Conservation (phyloP, 2,797 vertebrate species). For the Clarias pachynema region DNA sequence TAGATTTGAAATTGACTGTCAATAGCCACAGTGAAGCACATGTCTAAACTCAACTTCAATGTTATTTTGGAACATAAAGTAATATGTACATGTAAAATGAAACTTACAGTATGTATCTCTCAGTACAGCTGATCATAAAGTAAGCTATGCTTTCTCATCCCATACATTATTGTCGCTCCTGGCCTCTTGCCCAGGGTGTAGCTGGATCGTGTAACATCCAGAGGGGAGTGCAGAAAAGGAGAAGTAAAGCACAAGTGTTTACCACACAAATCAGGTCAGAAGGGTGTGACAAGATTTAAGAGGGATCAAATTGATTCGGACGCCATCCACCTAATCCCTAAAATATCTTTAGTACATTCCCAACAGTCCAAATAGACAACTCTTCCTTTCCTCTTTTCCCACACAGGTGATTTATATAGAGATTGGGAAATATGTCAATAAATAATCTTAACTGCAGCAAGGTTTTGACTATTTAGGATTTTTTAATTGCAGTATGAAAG, state of each 20-base stretch:
- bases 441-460: constrained; percentile 7
- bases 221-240: constrained; percentile 12
- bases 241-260: constrained; percentile 24
- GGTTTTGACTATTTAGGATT: not conserved
- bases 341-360: constrained; percentile 41
- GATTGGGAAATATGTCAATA: constrained; percentile 21
- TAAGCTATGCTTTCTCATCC: constrained; percentile 4
- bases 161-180: constrained; percentile 47
- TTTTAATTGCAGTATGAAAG: not conserved
- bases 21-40: not conserved
- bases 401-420: constrained; percentile 23
- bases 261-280: constrained; percentile 27
- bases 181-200: constrained; percentile 75
- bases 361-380: constrained; percentile 25
- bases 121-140: constrained; percentile 17
- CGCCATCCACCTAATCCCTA: constrained; percentile 26
- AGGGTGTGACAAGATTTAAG: constrained; percentile 34
- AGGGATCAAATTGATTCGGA: constrained; percentile 44
- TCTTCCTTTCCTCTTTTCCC: constrained; percentile 3
- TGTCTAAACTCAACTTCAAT: not conserved
- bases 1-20: not conserved
- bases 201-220: constrained; percentile 60
- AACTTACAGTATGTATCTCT: not conserved
- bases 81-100: not conserved
- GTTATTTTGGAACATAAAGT: not conserved